These are phyloP conservation scores for Cyclargus thomasi DNA, from an alignment of 1,140 invertebrate genomes.

Conservation along the genomic window DNA sequence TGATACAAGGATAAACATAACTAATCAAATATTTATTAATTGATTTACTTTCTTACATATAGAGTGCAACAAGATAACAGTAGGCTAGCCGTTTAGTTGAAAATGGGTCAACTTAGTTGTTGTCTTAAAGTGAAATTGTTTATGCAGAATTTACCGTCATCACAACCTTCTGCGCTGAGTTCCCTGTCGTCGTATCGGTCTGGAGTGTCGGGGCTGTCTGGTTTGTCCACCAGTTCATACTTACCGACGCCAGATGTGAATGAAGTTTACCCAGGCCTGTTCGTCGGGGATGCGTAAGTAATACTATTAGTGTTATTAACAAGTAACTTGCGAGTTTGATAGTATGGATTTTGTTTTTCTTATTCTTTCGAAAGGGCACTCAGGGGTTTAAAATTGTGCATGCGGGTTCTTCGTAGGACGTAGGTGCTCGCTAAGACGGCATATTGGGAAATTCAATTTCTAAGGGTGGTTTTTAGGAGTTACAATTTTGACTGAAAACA, in stretches of 20 bases:
- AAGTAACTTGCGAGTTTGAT: no score
- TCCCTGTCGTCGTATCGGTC: slow-evolving; percentile 54
- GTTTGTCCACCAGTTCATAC: slow-evolving; percentile 52
- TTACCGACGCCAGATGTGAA: slow-evolving; percentile 78
- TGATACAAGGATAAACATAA: no score
- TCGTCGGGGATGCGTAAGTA: slow-evolving; percentile 82
- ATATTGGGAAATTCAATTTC: no score
- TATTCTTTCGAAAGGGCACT: no score
- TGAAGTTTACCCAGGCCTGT: slow-evolving; percentile 87
- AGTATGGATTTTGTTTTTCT: no score
- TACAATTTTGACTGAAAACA: no score
- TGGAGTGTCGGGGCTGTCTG: slow-evolving; percentile 44
- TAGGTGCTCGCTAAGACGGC: no score
- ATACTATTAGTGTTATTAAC: slow-evolving; percentile 9
- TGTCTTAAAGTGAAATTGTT: slow-evolving; percentile 35
- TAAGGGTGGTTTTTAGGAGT: no score
- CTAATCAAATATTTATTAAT: no score
- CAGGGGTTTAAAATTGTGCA: no score
- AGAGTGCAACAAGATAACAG: background rate
- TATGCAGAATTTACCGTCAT: slow-evolving; percentile 57
- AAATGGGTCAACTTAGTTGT: slow-evolving; percentile 38
- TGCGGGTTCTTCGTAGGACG: no score
- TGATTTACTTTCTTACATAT: no score
- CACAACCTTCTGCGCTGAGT: slow-evolving; percentile 54
- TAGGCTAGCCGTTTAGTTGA: background rate